A percentile compares a stretch with the other conserved stretches of the same genome.
Evolutionary conservation across 1,140 invertebrate species (phyloP).

Genomic region (Papilio helenus): DNA sequence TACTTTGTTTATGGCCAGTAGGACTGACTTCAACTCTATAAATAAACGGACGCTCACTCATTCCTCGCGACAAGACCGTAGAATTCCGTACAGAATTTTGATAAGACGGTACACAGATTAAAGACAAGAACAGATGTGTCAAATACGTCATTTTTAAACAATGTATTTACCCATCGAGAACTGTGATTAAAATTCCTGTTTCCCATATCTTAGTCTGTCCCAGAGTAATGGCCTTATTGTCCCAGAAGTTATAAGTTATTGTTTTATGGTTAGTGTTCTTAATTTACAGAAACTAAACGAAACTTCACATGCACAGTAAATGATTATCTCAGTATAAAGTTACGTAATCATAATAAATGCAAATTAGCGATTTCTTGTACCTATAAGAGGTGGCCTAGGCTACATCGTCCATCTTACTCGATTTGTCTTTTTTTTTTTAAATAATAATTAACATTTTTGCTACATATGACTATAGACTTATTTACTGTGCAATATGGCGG

Average conservation of each 20-base stretch:
- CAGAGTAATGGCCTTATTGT: background rate
- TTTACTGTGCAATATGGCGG: background rate
- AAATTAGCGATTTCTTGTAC: no score
- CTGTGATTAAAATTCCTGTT: background rate
- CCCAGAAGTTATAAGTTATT: background rate
- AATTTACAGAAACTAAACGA: background rate
- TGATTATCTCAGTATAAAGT: no score
- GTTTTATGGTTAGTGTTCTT: background rate
- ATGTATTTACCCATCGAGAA: background rate
- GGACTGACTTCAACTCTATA: constrained; percentile 71
- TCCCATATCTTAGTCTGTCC: background rate
- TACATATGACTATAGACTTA: background rate
- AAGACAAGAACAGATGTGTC: background rate
- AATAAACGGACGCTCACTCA: constrained; percentile 52
- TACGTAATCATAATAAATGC: no score
- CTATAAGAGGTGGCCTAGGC: no score
- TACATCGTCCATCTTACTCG: no score
- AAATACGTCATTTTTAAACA: background rate
- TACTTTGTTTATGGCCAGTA: constrained; percentile 51
- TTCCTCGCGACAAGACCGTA: constrained; percentile 2
- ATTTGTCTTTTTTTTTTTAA: no score
- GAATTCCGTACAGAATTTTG: constrained; percentile 26
- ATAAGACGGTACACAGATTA: constrained; percentile 31
- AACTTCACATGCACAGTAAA: no score
- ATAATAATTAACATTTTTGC: no score